A percentile compares a stretch with the other conserved stretches of the same genome.
phyloP scores from a whole-genome alignment of 1,140 invertebrate genomes.

The Glossosoma conforme region DNA sequence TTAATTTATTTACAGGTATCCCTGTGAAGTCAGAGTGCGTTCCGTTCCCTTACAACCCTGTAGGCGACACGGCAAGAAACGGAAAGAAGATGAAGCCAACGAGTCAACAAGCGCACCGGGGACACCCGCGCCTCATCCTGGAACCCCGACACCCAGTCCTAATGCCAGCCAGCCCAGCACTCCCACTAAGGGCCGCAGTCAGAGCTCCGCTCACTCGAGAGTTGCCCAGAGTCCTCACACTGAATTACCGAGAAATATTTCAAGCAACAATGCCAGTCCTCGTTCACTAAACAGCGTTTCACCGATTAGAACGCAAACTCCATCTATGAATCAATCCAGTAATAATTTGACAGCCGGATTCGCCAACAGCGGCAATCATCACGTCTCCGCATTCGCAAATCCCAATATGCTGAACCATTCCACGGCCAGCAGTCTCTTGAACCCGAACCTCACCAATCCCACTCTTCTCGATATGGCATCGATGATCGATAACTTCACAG shows the following conservation, averaged over 20 bases:
- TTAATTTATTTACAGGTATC: slow-evolving; percentile 57
- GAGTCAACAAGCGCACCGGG: slow-evolving; percentile 35
- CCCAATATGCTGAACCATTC: slow-evolving; percentile 44
- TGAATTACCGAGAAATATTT: slow-evolving; percentile 43
- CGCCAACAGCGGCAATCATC: slow-evolving; percentile 41
- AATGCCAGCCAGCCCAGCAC: slow-evolving; percentile 27
- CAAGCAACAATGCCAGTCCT: slow-evolving; percentile 42
- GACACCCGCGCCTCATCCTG: slow-evolving; percentile 30
- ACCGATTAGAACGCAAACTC: slow-evolving; percentile 39
- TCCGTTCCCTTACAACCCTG: slow-evolving; percentile 80
- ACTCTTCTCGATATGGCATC: slow-evolving; percentile 63
- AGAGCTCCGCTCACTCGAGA: slow-evolving; percentile 38
- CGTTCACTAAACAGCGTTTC: slow-evolving; percentile 43
- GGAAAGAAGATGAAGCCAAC: slow-evolving; percentile 64
- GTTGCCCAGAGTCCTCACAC: slow-evolving; percentile 42
- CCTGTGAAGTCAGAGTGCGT: slow-evolving; percentile 79
- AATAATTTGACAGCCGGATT: slow-evolving; percentile 36
- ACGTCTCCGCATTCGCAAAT: slow-evolving; percentile 48
- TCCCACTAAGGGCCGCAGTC: slow-evolving; percentile 29
- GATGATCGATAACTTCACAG: slow-evolving; percentile 69
- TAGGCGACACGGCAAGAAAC: slow-evolving; percentile 70
- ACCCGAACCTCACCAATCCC: slow-evolving; percentile 50
- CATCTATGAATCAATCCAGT: slow-evolving; percentile 38
- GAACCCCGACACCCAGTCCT: slow-evolving; percentile 31
- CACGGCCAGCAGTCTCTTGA: slow-evolving; percentile 38